These are phyloP conservation scores for Pangasius djambal DNA, from an alignment of 2,797 vertebrate genomes.

Conservation along the genomic window DNA sequence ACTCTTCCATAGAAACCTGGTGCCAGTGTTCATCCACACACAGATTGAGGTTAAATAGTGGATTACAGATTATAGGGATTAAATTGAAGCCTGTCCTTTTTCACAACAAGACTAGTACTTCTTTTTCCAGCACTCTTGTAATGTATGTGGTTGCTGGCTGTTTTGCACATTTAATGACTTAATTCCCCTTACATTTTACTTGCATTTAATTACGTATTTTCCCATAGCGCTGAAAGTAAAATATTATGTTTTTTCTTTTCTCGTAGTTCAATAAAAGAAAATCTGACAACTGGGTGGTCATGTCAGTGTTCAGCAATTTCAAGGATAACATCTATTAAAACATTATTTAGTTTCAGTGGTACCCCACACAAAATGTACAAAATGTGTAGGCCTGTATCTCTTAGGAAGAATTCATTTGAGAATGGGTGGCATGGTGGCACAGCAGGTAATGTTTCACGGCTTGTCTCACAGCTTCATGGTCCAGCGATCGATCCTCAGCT, in stretches of 20 bases:
- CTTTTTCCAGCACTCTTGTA: neutral
- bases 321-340: conserved; percentile 4
- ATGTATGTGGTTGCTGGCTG: conserved; percentile 16
- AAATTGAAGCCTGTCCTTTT: neutral
- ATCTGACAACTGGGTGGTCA: neutral
- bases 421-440: conserved; percentile 24
- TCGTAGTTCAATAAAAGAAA: conserved; percentile 10
- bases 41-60: neutral
- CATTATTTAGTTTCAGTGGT: neutral
- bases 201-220: conserved; percentile 22
- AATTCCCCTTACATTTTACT: conserved; percentile 15
- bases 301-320: neutral
- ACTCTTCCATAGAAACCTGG: neutral
- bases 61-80: conserved; percentile 14
- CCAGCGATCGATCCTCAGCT: neutral
- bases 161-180: conserved; percentile 18
- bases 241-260: conserved; percentile 17
- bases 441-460: conserved; percentile 6
- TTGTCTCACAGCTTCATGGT: conserved; percentile 3
- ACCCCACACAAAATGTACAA: neutral
- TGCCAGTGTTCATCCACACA: neutral
- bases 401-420: neutral
- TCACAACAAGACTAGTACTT: neutral
- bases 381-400: neutral
- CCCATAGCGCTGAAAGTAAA: neutral